phyloP scores from a whole-genome alignment of 2,888 invertebrate species.

The Bhutanitis thaidina region DNA sequence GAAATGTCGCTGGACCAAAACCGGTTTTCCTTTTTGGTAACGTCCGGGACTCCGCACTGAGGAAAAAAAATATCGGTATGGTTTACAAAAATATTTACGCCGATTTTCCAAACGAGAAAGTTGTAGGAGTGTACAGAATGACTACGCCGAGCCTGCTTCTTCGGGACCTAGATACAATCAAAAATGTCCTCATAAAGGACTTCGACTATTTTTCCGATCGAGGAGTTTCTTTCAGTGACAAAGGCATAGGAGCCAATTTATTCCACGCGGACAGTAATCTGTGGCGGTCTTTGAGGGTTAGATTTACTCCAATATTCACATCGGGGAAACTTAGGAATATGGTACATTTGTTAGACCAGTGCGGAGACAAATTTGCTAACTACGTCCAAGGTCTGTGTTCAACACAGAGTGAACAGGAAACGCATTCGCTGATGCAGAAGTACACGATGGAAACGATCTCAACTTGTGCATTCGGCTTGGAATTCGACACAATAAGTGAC shows the following conservation, averaged over 20 bases:
- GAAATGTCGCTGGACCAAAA: conserved; percentile 37
- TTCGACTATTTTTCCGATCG: conserved; percentile 48
- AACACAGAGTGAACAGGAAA: conserved; percentile 31
- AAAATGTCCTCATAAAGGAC: conserved; percentile 49
- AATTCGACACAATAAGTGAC: conserved; percentile 29
- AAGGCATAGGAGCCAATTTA: conserved; percentile 44
- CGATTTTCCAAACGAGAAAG: conserved; percentile 43
- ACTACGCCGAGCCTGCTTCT: conserved; percentile 42
- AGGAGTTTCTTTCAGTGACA: conserved; percentile 40
- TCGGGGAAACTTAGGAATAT: conserved; percentile 53
- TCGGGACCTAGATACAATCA: conserved; percentile 48
- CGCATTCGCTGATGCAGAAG: conserved; percentile 34
- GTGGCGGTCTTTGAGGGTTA: conserved; percentile 45
- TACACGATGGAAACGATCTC: conserved; percentile 42
- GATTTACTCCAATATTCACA: conserved; percentile 52
- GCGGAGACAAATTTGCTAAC: conserved; percentile 37
- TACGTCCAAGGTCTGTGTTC: conserved; percentile 26
- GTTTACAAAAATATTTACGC: conserved; percentile 39
- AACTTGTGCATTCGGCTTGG: conserved; percentile 37
- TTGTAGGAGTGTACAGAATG: conserved; percentile 50
- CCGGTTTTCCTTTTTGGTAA: conserved; percentile 46
- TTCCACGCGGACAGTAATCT: conserved; percentile 46
- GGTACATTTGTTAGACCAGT: conserved; percentile 41
- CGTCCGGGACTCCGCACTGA: conserved; percentile 33
- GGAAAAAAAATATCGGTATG: conserved; percentile 29